Conservation (phyloP, 2,888 invertebrate species). For the Eilema depressum region DNA sequence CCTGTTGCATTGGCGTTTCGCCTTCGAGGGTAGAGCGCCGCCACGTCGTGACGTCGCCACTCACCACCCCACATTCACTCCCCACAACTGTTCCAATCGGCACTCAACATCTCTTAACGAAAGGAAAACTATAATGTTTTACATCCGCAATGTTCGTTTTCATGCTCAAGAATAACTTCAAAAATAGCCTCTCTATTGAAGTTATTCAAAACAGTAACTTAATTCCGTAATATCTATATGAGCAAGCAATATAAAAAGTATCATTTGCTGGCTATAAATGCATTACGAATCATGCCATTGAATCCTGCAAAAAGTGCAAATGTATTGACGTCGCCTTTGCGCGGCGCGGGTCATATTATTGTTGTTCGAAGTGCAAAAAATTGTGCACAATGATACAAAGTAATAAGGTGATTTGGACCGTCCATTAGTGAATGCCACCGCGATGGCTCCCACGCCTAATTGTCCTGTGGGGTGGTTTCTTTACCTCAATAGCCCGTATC, state of each 20-base stretch:
- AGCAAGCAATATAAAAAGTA: slow-evolving; percentile 26
- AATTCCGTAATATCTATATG: slow-evolving; percentile 5
- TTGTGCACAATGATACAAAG: slow-evolving; percentile 77
- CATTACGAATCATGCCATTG: slow-evolving; percentile 38
- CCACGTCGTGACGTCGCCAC: slow-evolving; percentile 41
- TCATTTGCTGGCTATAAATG: slow-evolving; percentile 37
- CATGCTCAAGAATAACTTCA: background rate
- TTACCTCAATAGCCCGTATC: slow-evolving; percentile 55
- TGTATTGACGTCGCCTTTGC: slow-evolving; percentile 51
- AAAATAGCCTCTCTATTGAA: no score
- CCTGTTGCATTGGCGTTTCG: slow-evolving; percentile 53
- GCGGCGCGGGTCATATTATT: slow-evolving; percentile 53
- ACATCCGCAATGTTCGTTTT: background rate
- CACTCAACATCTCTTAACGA: background rate
- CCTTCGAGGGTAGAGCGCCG: slow-evolving; percentile 53
- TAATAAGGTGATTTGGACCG: slow-evolving; percentile 77
- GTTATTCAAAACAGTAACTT: background rate
- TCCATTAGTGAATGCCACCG: slow-evolving; percentile 80
- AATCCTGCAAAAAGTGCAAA: slow-evolving; percentile 64
- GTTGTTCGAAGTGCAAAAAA: slow-evolving; percentile 69
- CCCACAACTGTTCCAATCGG: background rate
- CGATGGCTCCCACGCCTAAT: slow-evolving; percentile 77
- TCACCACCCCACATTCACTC: slow-evolving; percentile 26
- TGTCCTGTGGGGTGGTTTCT: slow-evolving; percentile 68
- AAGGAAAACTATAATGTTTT: background rate